Evolutionary conservation across 64 coral and sea anemone species (phyloP), one percentile per base, ranked within the genome.

Genomic region (Actinia equina): DNA sequence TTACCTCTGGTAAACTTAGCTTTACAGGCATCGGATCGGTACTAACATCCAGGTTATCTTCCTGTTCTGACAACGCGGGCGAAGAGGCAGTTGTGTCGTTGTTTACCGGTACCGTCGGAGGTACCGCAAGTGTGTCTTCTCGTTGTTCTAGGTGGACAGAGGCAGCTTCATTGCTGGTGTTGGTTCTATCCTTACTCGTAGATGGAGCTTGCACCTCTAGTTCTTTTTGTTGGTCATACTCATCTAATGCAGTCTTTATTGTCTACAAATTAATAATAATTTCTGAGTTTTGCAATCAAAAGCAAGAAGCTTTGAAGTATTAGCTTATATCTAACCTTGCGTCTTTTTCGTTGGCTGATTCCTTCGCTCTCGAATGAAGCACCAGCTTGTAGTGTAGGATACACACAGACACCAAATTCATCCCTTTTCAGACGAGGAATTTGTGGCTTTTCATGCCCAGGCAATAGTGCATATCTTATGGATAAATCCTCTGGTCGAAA

Each of bases 291-390:
- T 77, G 71, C 42, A 77, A 77, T 77, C 42, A 11, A 77, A 41
- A 77, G 71, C 23, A 77, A 77, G 20, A 44, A 27, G 30, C 71
- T 37, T 77, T 77, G 52, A 71, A 37, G 69, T 77, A 52, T 41
- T 51, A 77, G 71, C 45, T 69, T 37, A 37, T 37, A 37, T 86
- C 83, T 78, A 53, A 91, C 37, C 89, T 64, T 91, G 55, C 89
- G 37, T 59, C 45, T 79, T 18, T 59, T n/a, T 19, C 89, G 51
- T 53, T 42, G 22, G 52, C 89, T 86, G 54, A 60, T 45, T 19
- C 23, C 43, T 46, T 30, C 45, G 45, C 23, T 51, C 67, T 11
- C 58, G 17, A 18, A 64, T 7, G 44, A 52, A 20, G 30, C 83
- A 23, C 54, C 71, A 12, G 52, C 18, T 4, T 77, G 82, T 77